Evolutionary conservation across 2,888 invertebrate genomes (phyloP), one percentile per base, ranked within the genome.

Genomic region (Tachina grossa): DNA sequence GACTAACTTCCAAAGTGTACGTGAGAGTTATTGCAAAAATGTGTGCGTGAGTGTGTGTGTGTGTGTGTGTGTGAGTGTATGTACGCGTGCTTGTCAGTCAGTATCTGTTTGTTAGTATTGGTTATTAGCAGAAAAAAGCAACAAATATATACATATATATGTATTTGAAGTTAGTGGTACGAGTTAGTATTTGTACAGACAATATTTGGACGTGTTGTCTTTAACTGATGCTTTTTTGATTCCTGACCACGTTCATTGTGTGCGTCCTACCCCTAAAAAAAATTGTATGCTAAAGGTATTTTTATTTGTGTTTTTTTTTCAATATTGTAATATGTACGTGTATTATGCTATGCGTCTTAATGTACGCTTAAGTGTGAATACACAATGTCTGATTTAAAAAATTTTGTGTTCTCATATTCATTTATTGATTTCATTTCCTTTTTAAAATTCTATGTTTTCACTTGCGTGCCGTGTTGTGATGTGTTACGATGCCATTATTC

Each of bases 391-490:
- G 57, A 43, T 51, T 43, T 9, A 53, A 57, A 55, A 47, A 16
- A 43, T 10, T 84, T 84, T 16, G 19, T 49, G 74, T 74, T 39
- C 31, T 66, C 31, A 53, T 65, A 41, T 51, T 76, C 59, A 80
- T 55, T 68, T 68, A 83, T 90, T 61, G 74, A 81, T 81, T 75
- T 89, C 88, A 90, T 88, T 89, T 91, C 90, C 91, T 90, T 90
- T 91, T 90, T 91, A 90, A 91, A 91, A 91, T 91, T 91, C 91
- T 90, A 91, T 90, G 89, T 90, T 91, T 90, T 88, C 79, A 77
- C 77, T 83, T 74, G 83, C 66, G 78, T 78, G 45, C 47, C 61
- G 63, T 57, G 45, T 68, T 57, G 63, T 61, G 66, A 80, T 61
- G 55, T 68, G 74, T 61, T 61, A 45, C 63, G 39, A 63, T 47